These are phyloP conservation scores for Portunus trituberculatus DNA, from an alignment of 1,140 invertebrate genomes.

Conservation along the genomic window DNA sequence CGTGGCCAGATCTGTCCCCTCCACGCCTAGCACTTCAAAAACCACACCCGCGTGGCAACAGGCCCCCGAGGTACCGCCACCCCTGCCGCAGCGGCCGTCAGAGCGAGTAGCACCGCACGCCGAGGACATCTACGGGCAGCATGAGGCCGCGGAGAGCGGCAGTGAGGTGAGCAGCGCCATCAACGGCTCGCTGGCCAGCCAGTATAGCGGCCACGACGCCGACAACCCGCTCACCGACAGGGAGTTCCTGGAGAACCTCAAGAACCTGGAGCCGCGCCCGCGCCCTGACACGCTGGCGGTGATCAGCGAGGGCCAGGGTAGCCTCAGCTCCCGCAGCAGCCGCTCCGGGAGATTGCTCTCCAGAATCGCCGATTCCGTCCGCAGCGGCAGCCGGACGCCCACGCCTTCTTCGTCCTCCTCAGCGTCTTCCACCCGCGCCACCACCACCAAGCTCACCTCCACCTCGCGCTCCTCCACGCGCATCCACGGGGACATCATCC, in stretches of 20 bases:
- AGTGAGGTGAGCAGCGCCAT: conserved; percentile 71
- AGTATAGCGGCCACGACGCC: conserved; percentile 63
- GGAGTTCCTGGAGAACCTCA: conserved; percentile 67
- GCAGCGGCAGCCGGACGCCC: conserved; percentile 70
- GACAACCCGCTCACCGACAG: conserved; percentile 68
- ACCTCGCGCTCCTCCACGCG: conserved; percentile 72
- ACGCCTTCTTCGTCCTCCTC: conserved; percentile 66
- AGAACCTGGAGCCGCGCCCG: conserved; percentile 65
- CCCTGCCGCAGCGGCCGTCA: conserved; percentile 43
- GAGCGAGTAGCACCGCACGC: conserved; percentile 51
- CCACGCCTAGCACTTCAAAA: conserved; percentile 62
- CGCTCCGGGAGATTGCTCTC: conserved; percentile 64
- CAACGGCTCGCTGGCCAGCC: conserved; percentile 70
- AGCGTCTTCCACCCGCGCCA: conserved; percentile 69
- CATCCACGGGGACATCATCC: conserved; percentile 69
- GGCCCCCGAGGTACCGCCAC: conserved; percentile 5
- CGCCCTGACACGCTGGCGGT: conserved; percentile 70
- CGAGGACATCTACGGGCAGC: conserved; percentile 68
- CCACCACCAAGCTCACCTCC: conserved; percentile 71
- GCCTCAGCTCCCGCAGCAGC: conserved; percentile 63
- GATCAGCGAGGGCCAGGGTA: conserved; percentile 67
- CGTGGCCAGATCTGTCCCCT: conserved; percentile 50
- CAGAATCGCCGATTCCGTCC: conserved; percentile 68
- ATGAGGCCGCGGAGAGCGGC: conserved; percentile 33
- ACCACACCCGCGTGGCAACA: conserved; percentile 56